Conservation (phyloP, 2,888 invertebrate species). For the Cheilosia impressa region DNA sequence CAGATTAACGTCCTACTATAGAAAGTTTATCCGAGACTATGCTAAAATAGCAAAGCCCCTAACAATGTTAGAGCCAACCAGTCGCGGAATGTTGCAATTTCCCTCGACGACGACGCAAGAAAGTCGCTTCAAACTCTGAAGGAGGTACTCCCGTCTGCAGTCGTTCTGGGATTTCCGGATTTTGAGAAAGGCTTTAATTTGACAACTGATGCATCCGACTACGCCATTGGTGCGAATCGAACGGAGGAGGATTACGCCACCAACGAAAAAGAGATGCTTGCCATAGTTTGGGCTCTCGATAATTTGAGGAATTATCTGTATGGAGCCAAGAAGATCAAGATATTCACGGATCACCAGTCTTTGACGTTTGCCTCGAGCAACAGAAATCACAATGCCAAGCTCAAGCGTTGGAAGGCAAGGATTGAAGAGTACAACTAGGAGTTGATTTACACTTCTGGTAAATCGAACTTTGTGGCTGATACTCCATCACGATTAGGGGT, state of each 20-base stretch:
- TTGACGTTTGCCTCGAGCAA: slow-evolving; percentile 37
- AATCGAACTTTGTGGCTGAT: slow-evolving; percentile 13
- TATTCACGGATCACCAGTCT: slow-evolving; percentile 32
- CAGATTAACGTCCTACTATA: too few species aligned
- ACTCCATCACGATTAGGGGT: too few species aligned
- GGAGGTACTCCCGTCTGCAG: slow-evolving; percentile 3
- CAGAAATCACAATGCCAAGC: slow-evolving; percentile 51
- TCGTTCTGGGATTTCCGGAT: slow-evolving; percentile 24
- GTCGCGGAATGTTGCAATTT: slow-evolving; percentile 11
- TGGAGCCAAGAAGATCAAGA: slow-evolving; percentile 36
- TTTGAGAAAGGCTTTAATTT: too few species aligned
- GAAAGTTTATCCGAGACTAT: too few species aligned
- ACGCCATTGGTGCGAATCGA: slow-evolving; percentile 31
- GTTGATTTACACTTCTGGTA: slow-evolving; percentile 45
- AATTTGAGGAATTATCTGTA: slow-evolving; percentile 17
- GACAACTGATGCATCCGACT: slow-evolving; percentile 30
- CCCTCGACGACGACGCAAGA: slow-evolving; percentile 1
- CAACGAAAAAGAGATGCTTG: slow-evolving; percentile 13
- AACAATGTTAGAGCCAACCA: slow-evolving; percentile 3
- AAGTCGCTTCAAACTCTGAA: slow-evolving; percentile 19
- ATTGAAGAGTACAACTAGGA: slow-evolving; percentile 36
- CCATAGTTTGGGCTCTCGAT: slow-evolving; percentile 9
- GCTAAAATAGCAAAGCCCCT: too few species aligned
- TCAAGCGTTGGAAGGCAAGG: slow-evolving; percentile 46
- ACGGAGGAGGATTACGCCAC: slow-evolving; percentile 31